Evolutionary conservation across 1,140 invertebrate genomes (phyloP), one percentile per base, ranked within the genome.

Genomic region (Drosophila kanapiae): DNA sequence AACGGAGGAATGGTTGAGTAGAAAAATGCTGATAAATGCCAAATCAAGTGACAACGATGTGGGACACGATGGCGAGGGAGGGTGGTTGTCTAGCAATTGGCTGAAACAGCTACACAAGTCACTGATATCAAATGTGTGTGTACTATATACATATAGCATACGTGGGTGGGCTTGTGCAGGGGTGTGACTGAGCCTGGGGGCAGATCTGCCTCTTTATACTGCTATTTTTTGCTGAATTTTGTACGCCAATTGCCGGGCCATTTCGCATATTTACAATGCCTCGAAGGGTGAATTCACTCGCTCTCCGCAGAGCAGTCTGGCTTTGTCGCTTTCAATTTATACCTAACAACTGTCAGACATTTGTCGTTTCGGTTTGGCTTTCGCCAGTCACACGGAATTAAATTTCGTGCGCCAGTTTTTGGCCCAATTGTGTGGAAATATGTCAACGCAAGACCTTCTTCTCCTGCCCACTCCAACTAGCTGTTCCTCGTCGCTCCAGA

Each of bases 11-110:
- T 71, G 45, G 68, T 43, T 43, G 70, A 31, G 53, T 45, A 48
- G 47, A 67, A 75, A 80, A 80, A 76, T 84, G 85, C 84, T 88
- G 80, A 90, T 88, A 88, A 90, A 90, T 88, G 85, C 77, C 85
- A 88, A 88, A 90, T 81, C 75, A 81, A 90, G 85, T 88, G 84
- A 88, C 84, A 90, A 88, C 84, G 78, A 88, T 71, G 80, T 54
- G 80, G 70, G 67, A 84, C 64, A 65, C 76, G 80, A 49, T 45
- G 59, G 47, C 31, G 49, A 43, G 14, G 43, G 14, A 42, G 62
- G 38, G 14, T 37, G 62, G 35, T 57, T 62, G 61, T 67, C 60
- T 69, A 75, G 80, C 84, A 88, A 88, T 87, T 80, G 84, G 80
- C 80, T 80, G 61, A 69, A 72, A 76, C 70, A 82, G 82, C 82